Conservation (phyloP, 2,113 vertebrate species). For the Protobothrops flavoviridis region DNA sequence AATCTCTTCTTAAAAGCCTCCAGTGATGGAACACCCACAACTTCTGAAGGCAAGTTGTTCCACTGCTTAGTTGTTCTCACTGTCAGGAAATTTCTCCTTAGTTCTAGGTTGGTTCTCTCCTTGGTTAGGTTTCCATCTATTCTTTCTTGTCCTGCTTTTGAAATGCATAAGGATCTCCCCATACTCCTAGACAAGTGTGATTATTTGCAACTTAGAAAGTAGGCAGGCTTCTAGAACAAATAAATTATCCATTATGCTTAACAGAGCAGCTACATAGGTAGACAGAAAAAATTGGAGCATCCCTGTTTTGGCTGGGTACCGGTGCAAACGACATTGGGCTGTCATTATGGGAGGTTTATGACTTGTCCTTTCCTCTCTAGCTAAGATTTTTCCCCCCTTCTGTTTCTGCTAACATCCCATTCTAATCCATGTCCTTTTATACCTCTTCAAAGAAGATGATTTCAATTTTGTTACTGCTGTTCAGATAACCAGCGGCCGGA, state of each 20-base stretch:
- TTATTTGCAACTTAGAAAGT: neutral
- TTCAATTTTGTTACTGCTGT: neutral
- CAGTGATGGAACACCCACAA: neutral
- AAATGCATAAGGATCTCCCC: neutral
- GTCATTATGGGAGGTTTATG: neutral
- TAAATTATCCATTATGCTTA: neutral
- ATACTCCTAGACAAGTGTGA: neutral
- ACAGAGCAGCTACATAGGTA: neutral
- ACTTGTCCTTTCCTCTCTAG: neutral
- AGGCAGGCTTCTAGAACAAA: neutral
- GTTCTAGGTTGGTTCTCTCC: neutral
- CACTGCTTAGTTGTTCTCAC: neutral
- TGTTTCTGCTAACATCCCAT: neutral
- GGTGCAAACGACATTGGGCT: neutral
- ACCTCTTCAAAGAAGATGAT: neutral
- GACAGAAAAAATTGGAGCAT: neutral
- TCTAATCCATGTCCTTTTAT: neutral
- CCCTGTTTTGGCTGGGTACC: neutral
- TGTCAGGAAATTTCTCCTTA: neutral
- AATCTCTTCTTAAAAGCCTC: neutral
- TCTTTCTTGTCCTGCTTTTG: neutral
- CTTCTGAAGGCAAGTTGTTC: neutral
- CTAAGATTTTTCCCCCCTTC: neutral
- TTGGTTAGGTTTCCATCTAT: neutral
- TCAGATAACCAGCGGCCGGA: neutral